Base-by-base conservation (phyloP, 2,888 invertebrate species). In the Tinea semifulvella region DNA sequence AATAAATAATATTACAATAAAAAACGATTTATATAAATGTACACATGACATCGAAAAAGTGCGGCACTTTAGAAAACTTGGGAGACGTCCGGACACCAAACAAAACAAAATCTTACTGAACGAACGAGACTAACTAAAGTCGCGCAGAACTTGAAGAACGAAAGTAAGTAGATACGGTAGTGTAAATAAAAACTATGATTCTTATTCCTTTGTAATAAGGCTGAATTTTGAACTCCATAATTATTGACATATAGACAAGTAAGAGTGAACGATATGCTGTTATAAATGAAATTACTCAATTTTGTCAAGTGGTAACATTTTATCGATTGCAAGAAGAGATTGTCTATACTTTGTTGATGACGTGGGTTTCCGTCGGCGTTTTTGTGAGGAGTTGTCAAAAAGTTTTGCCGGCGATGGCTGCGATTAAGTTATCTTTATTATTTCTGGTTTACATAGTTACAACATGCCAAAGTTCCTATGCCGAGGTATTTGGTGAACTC, bases 401-500 rank as follows among this genome's bases (percentile, higher is more conserved):
- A 14, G 31, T 31, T 14, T 74, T 74, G 76, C 72, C 69, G 56
- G 35, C 48, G 22, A 76, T 74, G 74, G 68, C 65, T 58, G 73
- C 65, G 59, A 51, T 71, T 49, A 55, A 57, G 47, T 61, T 68
- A 61, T 69, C 54, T 56, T 56, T 63, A 53, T 49, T 75, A 58
- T 66, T 77, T 55, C 50, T 74, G 19, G 54, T 74, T 44, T 69
- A 58, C 56, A 53, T 65, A 48, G 50, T 61, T 45, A 50, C 63
- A 51, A 60, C 61, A 50, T 65, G 70, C 58, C 56, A 63, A 51
- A 57, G 68, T 52, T 65, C 58, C 11, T 70, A 61, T 53, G 81
- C 81, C 52, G 63, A 59, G 1, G 63, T 86, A 53, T 84, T 85
- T 51, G 76, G 81, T 50, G 85, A 87, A 52, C 58, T 91, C 50